Evolutionary conservation across 2,888 invertebrate genomes (phyloP).

Genomic region (Norana najaformis): DNA sequence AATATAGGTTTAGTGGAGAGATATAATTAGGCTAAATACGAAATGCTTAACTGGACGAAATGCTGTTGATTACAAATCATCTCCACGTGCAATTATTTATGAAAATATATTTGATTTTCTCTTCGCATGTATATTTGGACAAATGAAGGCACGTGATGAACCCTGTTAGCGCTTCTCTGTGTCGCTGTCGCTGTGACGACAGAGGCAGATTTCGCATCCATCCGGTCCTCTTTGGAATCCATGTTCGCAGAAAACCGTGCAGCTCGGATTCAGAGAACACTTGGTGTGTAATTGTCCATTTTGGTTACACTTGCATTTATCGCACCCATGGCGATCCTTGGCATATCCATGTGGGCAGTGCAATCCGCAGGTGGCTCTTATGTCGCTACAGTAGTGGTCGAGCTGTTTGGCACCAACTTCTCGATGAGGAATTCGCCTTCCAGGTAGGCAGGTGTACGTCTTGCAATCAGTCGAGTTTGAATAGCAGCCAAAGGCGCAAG

Average conservation of each 20-base stretch:
- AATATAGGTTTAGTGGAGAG: not conserved
- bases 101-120: too few species aligned
- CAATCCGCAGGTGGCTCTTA: not conserved
- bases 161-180: too few species aligned
- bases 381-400: not conserved
- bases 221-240: not conserved
- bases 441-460: not conserved
- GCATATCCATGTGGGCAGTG: not conserved
- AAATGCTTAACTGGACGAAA: too few species aligned
- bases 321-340: not conserved
- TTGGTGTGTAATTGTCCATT: not conserved
- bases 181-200: slow-evolving; percentile 33
- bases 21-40: not conserved
- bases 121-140: not conserved
- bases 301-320: not conserved
- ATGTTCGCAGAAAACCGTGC: not conserved
- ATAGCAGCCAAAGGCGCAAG: not conserved
- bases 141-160: too few species aligned
- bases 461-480: not conserved
- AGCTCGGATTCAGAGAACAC: not conserved
- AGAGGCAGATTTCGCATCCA: not conserved
- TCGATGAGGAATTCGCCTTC: too few species aligned
- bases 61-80: too few species aligned
- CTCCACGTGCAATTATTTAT: too few species aligned
- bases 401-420: not conserved